These are phyloP conservation scores for Halcyon senegalensis DNA, from an alignment of 2,113 vertebrate species.

Conservation along the genomic window DNA sequence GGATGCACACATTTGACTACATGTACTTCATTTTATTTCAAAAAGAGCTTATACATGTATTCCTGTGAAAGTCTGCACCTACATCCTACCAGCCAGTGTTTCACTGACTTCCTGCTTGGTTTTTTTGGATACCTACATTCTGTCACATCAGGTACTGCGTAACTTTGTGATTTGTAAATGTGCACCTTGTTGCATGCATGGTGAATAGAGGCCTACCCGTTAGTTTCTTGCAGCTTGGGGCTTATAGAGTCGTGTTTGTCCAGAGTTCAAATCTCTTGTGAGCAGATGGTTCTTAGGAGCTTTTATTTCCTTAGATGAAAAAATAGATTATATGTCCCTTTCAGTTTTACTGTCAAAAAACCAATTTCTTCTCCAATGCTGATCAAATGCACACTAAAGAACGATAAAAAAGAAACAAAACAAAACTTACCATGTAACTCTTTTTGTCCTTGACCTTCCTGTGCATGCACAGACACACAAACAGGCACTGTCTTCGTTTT, in stretches of 20 bases:
- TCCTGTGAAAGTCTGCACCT: neutral
- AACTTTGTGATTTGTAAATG: neutral
- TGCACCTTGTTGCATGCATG: neutral
- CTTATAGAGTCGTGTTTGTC: neutral
- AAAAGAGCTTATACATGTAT: neutral
- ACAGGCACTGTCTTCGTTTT: neutral
- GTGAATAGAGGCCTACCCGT: neutral
- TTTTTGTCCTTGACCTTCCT: neutral
- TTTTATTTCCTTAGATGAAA: neutral
- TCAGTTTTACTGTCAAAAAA: neutral
- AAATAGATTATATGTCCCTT: neutral
- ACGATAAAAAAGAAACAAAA: neutral
- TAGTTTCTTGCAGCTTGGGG: neutral
- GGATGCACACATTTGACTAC: neutral
- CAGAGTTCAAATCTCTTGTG: neutral
- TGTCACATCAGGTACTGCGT: neutral
- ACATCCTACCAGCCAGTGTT: neutral
- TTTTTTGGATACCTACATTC: neutral
- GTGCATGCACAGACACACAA: accelerated
- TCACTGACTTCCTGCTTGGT: neutral
- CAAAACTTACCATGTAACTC: neutral
- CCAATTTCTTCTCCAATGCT: neutral
- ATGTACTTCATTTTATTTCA: neutral
- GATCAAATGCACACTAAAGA: neutral
- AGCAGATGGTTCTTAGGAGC: neutral